Evolutionary conservation across 64 coral and sea anemone genomes (phyloP), one percentile per base, ranked within the genome.

Genomic region (Catalaphyllia jardinei): DNA sequence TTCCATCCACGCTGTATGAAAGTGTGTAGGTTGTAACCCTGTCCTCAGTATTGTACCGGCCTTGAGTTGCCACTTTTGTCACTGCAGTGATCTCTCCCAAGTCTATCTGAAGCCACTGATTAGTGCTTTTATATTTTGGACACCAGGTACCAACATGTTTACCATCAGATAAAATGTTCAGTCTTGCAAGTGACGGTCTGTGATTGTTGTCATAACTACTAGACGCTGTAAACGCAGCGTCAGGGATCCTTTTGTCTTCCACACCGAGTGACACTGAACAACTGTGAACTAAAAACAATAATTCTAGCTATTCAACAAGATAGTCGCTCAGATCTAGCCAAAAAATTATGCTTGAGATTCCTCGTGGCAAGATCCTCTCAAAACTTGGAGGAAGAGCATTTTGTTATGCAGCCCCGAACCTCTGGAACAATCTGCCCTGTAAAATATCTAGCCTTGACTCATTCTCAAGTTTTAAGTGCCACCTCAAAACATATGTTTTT

Each of bases 61-160:
- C 90, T 73, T 87, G 82, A n/a, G 83, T 92, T 74, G 50, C 73
- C 10, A 92, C 60, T 29, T 50, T 52, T 9, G 82, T 86, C 15
- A 92, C 83, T 22, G 57, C 28, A 76, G 35, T 71, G 20, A 33
- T 25, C 78, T 30, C 83, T 86, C 90, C 90, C 17, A 92, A 63
- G 24, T 92, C 75, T 62, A 92, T 92, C 49, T 92, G 82, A 29
- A 92, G 90, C 90, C 90, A 92, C 28, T 92, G 90, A 27, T 87
- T 92, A 9, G 33, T 51, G 54, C 62, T 83, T 24, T 51, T 87
- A 7, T 4, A 20, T 16, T 83, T 62, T 54, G 90, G 46, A 67
- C 81, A 86, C 90, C 90, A 92, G 0, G 90, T 60, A 5, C 59
- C 73, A 1, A 24, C 0, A 22, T 73, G 63, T 22, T 73, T 86